Conservation (phyloP, 2,797 vertebrate species). For the Eulemur mongoz region DNA sequence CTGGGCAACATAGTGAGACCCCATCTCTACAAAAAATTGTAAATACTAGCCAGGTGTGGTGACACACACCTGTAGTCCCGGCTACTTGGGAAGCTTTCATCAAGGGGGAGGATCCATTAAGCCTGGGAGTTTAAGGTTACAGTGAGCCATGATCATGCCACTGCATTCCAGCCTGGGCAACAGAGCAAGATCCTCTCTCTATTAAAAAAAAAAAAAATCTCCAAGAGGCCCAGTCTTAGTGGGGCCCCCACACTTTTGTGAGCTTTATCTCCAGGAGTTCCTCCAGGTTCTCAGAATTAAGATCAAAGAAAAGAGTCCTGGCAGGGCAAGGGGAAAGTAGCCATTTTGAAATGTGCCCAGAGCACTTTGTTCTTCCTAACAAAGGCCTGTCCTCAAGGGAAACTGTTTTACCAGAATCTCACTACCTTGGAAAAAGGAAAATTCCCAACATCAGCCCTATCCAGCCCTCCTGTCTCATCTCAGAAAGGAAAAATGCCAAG, state of each 20-base stretch:
- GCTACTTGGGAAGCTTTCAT: no score
- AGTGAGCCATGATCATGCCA: no score
- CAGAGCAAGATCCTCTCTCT: neutral
- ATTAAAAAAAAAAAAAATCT: neutral
- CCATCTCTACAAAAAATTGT: no score
- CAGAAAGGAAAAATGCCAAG: neutral
- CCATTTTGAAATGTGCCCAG: neutral
- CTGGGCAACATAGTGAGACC: no score
- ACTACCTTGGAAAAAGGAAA: neutral
- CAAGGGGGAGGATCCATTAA: no score
- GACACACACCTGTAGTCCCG: no score
- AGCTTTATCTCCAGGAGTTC: neutral
- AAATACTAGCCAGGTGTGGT: no score
- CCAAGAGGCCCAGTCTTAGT: neutral
- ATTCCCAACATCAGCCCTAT: neutral
- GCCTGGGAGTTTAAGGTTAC: no score
- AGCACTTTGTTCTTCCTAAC: neutral
- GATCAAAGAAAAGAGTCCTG: neutral
- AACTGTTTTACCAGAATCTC: neutral
- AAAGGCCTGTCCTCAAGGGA: neutral
- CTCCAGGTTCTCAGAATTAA: neutral
- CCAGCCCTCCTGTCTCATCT: neutral
- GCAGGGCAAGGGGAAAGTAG: neutral
- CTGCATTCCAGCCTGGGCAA: no score
- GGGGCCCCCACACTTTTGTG: neutral